Evolutionary conservation across 1,140 invertebrate species (phyloP), one percentile per base, ranked within the genome.

Genomic region (Choristoneura fumiferana): DNA sequence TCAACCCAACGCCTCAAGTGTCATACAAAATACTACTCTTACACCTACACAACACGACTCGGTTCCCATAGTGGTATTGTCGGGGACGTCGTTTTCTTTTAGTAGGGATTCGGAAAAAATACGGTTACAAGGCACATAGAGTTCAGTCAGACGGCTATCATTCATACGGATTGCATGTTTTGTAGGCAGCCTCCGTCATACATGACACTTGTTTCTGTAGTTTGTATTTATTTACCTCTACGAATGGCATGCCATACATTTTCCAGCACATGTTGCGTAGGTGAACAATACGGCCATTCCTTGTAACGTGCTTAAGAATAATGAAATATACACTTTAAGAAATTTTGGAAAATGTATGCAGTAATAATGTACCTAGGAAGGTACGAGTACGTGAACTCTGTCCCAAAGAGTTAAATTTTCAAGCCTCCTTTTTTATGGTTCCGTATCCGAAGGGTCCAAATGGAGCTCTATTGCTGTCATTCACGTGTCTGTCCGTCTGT

Each of bases 151-250:
- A 69, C 64, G 68, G 73, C 69, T 67, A 76, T 78, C 73, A 77
- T 76, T 80, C 72, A 76, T 74, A 69, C 66, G 69, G 76, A 76
- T 73, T 79, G 72, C 72, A 79, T 75, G 73, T 83, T 77, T 73
- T 76, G 71, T 71, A 74, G 56, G 67, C 71, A 69, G 71, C 40
- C 66, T 72, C 63, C 64, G 67, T 79, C 72, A 69, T 75, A 70
- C 40, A 62, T 64, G 67, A 72, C 74, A 70, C 67, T 75, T 76
- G 69, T 69, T 72, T 65, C 63, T 64, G 62, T 76, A 73, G 67
- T 73, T 71, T 69, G 56, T 77, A 72, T 76, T 75, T 79, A 75
- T 75, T 77, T 71, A 75, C 60, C 66, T 58, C 54, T 55, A 58
- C 70, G 58, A 71, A 76, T 69, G 58, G 67, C 52, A 60, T n/a